These are phyloP conservation scores for Amphibalanus amphitrite DNA, from an alignment of 1,140 invertebrate genomes.

Conservation along the genomic window DNA sequence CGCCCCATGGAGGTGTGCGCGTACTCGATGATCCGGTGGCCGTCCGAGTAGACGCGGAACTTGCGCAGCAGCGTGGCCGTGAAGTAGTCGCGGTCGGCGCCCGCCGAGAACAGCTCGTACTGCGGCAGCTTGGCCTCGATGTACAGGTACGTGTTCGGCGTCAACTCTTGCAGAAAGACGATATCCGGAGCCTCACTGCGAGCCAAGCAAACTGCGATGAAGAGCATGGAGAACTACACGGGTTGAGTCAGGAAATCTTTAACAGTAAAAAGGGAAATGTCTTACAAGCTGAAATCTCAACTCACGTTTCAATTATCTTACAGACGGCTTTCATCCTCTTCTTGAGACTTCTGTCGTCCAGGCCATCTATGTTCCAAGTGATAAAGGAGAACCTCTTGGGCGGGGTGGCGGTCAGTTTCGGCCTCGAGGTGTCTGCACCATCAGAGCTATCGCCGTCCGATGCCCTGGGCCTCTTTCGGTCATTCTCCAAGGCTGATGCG, in stretches of 20 bases:
- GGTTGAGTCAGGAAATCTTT: too few species aligned
- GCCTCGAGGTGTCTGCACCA: constrained; percentile 8
- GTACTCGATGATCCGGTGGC: constrained; percentile 29
- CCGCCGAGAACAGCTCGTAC: constrained; percentile 26
- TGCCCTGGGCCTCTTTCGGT: constrained; percentile 4
- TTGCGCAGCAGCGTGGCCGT: constrained; percentile 31
- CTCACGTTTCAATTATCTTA: constrained; percentile 33
- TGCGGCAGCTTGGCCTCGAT: constrained; percentile 25
- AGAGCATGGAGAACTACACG: too few species aligned
- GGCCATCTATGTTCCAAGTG: constrained; percentile 45
- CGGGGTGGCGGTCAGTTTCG: constrained; percentile 19
- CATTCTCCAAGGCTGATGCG: neutral
- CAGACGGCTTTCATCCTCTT: constrained; percentile 34
- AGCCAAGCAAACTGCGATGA: too few species aligned
- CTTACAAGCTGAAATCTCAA: too few species aligned
- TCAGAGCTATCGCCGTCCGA: constrained; percentile 10
- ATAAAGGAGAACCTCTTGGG: constrained; percentile 28
- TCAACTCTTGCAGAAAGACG: constrained; percentile 44
- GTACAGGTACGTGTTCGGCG: constrained; percentile 27
- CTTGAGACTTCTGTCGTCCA: constrained; percentile 34
- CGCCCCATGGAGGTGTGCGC: constrained; percentile 32
- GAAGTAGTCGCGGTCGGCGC: constrained; percentile 28
- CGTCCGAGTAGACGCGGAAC: constrained; percentile 27
- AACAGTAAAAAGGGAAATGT: too few species aligned
- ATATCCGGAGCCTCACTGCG: constrained; percentile 37